These are phyloP conservation scores for Mastomys coucha DNA, from an alignment of 2,113 vertebrate species.

Conservation along the genomic window DNA sequence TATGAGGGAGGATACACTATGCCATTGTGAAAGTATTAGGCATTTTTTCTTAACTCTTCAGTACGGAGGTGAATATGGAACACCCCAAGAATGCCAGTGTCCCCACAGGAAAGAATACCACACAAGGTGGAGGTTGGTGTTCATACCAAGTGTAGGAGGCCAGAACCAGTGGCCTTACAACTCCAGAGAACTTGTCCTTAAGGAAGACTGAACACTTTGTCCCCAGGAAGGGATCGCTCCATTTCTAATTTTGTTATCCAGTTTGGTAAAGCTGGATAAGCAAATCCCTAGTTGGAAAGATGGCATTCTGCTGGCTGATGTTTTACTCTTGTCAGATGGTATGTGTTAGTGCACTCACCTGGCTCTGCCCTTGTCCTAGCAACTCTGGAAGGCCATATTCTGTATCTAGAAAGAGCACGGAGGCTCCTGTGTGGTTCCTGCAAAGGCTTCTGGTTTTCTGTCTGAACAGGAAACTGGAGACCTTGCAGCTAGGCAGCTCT, in stretches of 20 bases:
- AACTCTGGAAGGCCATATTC: neutral
- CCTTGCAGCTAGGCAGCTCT: neutral
- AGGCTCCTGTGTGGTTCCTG: neutral
- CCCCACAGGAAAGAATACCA: neutral
- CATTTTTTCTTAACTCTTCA: neutral
- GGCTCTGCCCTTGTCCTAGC: neutral
- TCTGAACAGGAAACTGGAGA: conserved; percentile 20
- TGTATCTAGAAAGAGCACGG: neutral
- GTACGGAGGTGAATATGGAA: neutral
- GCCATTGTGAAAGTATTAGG: neutral
- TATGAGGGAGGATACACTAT: neutral
- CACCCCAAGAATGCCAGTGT: neutral
- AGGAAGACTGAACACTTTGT: neutral
- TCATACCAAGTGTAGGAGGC: neutral
- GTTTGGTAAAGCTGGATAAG: neutral
- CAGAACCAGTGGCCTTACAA: neutral
- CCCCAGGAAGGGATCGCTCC: neutral
- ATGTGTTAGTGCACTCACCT: neutral
- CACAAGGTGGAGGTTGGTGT: neutral
- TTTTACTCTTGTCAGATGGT: neutral
- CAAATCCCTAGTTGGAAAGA: neutral
- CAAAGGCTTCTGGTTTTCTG: conserved; percentile 52
- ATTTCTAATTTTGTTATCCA: neutral
- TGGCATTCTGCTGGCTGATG: neutral
- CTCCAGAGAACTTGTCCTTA: neutral